These are phyloP conservation scores for Diarsia mendica DNA, from an alignment of 2,888 invertebrate genomes.

Conservation along the genomic window DNA sequence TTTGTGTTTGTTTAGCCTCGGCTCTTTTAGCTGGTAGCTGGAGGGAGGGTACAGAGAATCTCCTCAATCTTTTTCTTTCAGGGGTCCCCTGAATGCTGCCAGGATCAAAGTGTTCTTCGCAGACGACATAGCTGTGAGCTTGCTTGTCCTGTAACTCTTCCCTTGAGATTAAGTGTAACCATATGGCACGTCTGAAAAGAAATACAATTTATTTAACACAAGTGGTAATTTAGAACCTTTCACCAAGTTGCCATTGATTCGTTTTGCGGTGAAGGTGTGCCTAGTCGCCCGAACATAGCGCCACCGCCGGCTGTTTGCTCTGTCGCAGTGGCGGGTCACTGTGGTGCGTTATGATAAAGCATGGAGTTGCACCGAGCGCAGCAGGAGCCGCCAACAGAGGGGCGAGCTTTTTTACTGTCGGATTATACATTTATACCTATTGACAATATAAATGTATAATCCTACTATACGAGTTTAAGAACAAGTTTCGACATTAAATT, in stretches of 20 bases:
- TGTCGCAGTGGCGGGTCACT: too few relatives aligned
- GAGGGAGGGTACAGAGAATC: slow-evolving; percentile 29
- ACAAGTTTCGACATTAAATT: neutral
- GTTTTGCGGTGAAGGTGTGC: too few relatives aligned
- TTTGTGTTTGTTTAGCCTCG: slow-evolving; percentile 37
- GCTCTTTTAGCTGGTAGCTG: slow-evolving; percentile 33
- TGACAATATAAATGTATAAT: neutral
- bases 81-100: slow-evolving; percentile 22
- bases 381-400: too few relatives aligned
- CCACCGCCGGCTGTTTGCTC: too few relatives aligned
- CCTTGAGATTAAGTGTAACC: slow-evolving; percentile 48
- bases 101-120: slow-evolving; percentile 53
- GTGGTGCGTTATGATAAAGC: too few relatives aligned
- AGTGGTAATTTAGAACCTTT: too few relatives aligned
- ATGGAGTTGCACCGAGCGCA: too few relatives aligned
- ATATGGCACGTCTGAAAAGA: slow-evolving; percentile 52
- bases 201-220: neutral
- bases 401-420: neutral
- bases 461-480: neutral
- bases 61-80: slow-evolving; percentile 36
- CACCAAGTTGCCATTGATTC: too few relatives aligned
- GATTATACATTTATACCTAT: too few relatives aligned
- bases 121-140: slow-evolving; percentile 39
- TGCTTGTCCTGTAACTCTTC: slow-evolving; percentile 47
- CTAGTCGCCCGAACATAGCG: too few relatives aligned